A percentile compares a stretch with the other conserved stretches of the same genome.
phyloP scores from a whole-genome alignment of 2,113 vertebrate species.

The Phyllostomus discolor region DNA sequence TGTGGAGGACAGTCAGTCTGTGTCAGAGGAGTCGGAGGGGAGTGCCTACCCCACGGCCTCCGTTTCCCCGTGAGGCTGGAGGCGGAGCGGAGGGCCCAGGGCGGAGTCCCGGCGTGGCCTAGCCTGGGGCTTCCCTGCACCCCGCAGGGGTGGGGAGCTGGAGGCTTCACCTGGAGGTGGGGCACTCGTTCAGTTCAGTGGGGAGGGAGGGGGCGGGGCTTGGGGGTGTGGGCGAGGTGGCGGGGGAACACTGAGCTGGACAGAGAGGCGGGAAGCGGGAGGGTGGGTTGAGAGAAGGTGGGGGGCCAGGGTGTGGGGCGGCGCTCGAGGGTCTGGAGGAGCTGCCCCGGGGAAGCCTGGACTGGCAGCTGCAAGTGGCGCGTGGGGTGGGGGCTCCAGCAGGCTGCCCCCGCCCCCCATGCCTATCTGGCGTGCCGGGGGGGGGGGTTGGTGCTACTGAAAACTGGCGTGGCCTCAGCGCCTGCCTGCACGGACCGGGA shows the following conservation, averaged over 20 bases:
- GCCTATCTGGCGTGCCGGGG: fast-evolving
- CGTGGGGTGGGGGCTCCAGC: neutral
- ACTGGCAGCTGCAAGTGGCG: neutral
- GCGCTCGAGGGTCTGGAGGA: neutral
- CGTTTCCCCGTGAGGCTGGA: neutral
- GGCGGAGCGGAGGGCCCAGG: neutral
- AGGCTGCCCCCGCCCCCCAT: neutral
- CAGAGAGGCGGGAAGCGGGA: neutral
- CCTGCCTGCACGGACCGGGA: fast-evolving
- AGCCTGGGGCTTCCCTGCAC: fast-evolving
- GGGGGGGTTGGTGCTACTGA: too few species aligned
- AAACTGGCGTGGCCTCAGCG: fast-evolving
- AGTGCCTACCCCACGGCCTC: neutral
- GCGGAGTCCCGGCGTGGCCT: neutral
- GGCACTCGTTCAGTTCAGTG: neutral
- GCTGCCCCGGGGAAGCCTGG: neutral
- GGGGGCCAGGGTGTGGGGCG: fast-evolving
- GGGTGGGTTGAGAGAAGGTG: neutral
- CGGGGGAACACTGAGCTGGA: neutral
- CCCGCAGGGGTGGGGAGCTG: fast-evolving
- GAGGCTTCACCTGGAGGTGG: neutral
- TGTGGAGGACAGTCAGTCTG: neutral
- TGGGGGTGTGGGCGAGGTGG: neutral
- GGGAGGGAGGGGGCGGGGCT: neutral
- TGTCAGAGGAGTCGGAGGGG: too few species aligned